phyloP scores from a whole-genome alignment of 2,888 invertebrate genomes.

The Agonum fuliginosum region DNA sequence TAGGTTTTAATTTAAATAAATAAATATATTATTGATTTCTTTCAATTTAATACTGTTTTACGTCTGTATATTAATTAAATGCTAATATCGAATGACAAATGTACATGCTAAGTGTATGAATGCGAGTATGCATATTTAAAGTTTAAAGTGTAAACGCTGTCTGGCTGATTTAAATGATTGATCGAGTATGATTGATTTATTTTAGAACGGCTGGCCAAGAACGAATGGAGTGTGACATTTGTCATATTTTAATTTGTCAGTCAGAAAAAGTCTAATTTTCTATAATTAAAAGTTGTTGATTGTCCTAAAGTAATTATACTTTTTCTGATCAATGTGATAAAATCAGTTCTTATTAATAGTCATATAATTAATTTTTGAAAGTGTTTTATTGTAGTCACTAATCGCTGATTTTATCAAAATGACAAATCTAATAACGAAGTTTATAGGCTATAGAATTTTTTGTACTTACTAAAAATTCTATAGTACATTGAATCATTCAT shows the following conservation, averaged over 20 bases:
- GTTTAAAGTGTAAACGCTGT: constrained; percentile 54
- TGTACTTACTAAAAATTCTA: constrained; percentile 41
- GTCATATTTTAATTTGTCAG: constrained; percentile 68
- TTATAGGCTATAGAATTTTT: constrained; percentile 49
- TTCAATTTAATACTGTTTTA: constrained; percentile 30
- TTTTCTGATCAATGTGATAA: constrained; percentile 49
- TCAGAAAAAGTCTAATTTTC: constrained; percentile 59
- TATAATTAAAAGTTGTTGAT: not conserved
- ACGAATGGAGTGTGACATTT: constrained; percentile 69
- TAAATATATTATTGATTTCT: constrained; percentile 1
- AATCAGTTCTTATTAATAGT: constrained; percentile 7
- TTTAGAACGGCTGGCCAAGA: constrained; percentile 56
- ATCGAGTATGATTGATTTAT: constrained; percentile 32
- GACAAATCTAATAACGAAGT: constrained; percentile 28
- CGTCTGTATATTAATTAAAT: constrained; percentile 12
- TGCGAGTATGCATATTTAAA: constrained; percentile 65
- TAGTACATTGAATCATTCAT: constrained; percentile 18
- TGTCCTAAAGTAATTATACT: constrained; percentile 14
- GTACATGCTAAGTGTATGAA: constrained; percentile 66
- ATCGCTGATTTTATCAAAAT: constrained; percentile 48
- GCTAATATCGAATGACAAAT: constrained; percentile 60
- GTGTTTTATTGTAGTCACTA: not conserved
- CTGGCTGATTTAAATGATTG: constrained; percentile 56
- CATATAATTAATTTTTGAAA: not conserved
- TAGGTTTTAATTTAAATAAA: not conserved